Base-by-base conservation (phyloP, 1,140 invertebrate genomes). In the Elysia chlorotica region DNA sequence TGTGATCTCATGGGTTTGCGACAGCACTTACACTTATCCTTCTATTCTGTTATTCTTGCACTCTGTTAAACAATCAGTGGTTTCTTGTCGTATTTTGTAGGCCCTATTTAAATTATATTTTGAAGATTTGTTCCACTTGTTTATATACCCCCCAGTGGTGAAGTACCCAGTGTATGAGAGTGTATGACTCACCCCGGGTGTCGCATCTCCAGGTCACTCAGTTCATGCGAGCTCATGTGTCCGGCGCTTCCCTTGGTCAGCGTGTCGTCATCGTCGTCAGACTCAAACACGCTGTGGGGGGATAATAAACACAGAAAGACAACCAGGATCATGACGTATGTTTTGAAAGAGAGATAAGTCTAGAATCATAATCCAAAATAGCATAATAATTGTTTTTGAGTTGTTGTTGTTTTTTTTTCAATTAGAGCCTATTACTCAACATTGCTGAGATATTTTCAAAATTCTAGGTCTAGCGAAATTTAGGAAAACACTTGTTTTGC, bases 261-360 rank as follows among this genome's bases (percentile, higher is more conserved):
- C 14, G 53, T 48, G n/a, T 74, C 73, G n/a, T 74, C 73, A 1
- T 74, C 73, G n/a, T 74, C 73, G 21, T 69, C 66, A 3, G 66
- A 65, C 3, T 74, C 73, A 35, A 74, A 74, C 21, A 62, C 63
- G 28, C 69, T 75, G 54, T n/a, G n/a, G n/a, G n/a, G n/a, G n/a
- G n/a, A n/a, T n/a, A n/a, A n/a, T 30, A 38, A 71, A 66, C 1
- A 53, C 21, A 57, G 4, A 17, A 59, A 30, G 25, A 30, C 3
- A 53, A 25, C 1, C 36, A 2, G 19, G 57, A 48, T 14, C 41
- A 48, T 48, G 41, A 14, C 10, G 41, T 48, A 14, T 59, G 23
- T 25, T 71, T n/a, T 6, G 19, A 10, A 14, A 63, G 61, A 35
- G 10, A 63, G 10, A 10, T n/a, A 30, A 10, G 61, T 33, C 35